Base-by-base conservation (phyloP, 1,140 invertebrate genomes). In the Tetragonula clypearis region DNA sequence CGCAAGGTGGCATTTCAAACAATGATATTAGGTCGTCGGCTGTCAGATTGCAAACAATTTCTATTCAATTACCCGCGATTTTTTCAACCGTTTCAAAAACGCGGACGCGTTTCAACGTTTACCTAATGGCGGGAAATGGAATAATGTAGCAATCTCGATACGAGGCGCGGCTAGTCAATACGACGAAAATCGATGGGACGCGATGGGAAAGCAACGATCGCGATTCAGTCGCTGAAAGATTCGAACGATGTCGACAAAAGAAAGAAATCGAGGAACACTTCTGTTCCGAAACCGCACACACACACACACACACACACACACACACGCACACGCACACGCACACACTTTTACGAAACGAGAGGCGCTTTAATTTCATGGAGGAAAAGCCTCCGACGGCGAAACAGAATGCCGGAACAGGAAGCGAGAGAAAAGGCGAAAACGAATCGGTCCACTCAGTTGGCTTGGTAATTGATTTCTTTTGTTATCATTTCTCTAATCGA, bases 151-250 rank as follows among this genome's bases (percentile, higher is more conserved):
- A 23, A 53, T 73, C 49, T 26, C n/a, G 8, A 17, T 17, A 26
- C 23, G 21, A 17, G 41, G 3, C 19, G 35, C 30, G 35, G 2
- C 65, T 5, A 30, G 19, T 19, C 2, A 1, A 17, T 21, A 3
- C 23, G 5, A 1, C 6, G 30, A 12, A 23, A 71, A 71, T 71
- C 11, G 12, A 5, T 0, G 12, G 14, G 23, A 71, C 21, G 26
- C 35, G 23, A 72, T 9, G 30, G 23, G 21, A 72, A 72, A 35
- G 26, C 8, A 21, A 4, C 14, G 19, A n/a, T 78, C 30, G 56
- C 23, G 23, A 78, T 49, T 49, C 76, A 56, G 60, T 82, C 65
- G 26, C n/a, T 19, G 71, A 60, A 72, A 73, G 79, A 81, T 58
- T 73, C 53, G 49, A 79, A 66, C n/a, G 21, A 23, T 30, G 23